A percentile compares a stretch with the other conserved stretches of the same genome.
phyloP scores from a whole-genome alignment of 2,113 vertebrate genomes.

The Todiramphus saurophagus region DNA sequence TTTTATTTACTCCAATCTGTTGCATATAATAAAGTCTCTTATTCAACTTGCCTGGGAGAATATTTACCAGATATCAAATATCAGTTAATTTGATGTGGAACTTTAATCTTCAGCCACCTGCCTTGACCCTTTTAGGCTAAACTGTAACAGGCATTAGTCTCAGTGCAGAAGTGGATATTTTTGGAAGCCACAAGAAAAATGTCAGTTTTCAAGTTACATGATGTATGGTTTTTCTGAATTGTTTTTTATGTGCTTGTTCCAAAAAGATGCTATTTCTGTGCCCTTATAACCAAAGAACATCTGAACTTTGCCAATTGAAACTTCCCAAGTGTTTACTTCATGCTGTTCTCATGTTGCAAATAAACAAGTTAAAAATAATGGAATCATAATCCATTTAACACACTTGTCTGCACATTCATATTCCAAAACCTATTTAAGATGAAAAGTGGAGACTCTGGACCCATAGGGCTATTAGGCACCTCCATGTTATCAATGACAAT shows the following conservation, averaged over 20 bases:
- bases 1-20: conserved; percentile 35
- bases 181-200: conserved; percentile 12
- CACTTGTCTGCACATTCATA: neutral
- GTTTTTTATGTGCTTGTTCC: neutral
- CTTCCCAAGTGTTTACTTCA: conserved; percentile 38
- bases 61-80: conserved; percentile 41
- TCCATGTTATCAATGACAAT: neutral
- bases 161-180: neutral
- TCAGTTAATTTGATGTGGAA: conserved; percentile 15
- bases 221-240: neutral
- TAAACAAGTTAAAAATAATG: conserved; percentile 29
- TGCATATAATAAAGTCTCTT: neutral
- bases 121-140: conserved; percentile 16
- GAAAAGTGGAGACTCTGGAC: neutral
- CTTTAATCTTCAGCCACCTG: conserved; percentile 36
- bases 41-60: neutral
- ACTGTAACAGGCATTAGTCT: conserved; percentile 22
- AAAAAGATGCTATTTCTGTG: neutral
- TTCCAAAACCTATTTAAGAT: neutral
- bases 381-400: conserved; percentile 16
- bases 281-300: neutral
- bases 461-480: neutral
- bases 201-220: neutral
- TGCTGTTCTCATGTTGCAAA: neutral
- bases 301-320: neutral